Conservation (phyloP, 2,113 vertebrate species). For the Petrocephalus zakoni region DNA sequence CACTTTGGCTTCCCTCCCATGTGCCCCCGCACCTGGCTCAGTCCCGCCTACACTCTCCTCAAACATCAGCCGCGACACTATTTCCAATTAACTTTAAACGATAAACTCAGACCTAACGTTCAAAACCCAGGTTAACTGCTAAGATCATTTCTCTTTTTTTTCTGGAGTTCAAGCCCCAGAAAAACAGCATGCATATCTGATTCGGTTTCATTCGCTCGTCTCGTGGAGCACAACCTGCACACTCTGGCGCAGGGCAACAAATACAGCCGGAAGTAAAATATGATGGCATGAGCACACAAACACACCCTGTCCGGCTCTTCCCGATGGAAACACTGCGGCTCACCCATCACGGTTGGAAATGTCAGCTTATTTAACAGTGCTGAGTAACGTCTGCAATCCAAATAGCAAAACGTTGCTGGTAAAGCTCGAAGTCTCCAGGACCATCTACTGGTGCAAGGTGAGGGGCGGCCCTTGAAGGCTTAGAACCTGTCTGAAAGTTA, state of each 20-base stretch:
- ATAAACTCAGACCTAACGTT: background rate
- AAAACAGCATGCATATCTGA: background rate
- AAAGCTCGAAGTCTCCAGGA: background rate
- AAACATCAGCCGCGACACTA: background rate
- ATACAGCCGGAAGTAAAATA: background rate
- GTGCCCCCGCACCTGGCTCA: background rate
- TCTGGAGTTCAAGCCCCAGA: background rate
- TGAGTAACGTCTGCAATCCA: background rate
- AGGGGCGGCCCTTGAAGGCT: too few relatives aligned
- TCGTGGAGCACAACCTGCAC: background rate
- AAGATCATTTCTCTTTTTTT: background rate
- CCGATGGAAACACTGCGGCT: background rate
- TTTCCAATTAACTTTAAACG: background rate
- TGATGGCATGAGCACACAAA: background rate
- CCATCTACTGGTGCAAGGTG: background rate
- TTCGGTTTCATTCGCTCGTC: background rate
- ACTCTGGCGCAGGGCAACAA: background rate
- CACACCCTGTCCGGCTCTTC: background rate
- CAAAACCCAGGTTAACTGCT: background rate
- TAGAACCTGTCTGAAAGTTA: background rate
- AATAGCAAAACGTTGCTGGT: background rate
- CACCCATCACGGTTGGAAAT: background rate
- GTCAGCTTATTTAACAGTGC: background rate
- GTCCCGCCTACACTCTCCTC: background rate
- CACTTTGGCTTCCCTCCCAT: conserved; percentile 6